These are phyloP conservation scores for Clamator glandarius DNA, from an alignment of 2,797 vertebrate species.

Conservation along the genomic window DNA sequence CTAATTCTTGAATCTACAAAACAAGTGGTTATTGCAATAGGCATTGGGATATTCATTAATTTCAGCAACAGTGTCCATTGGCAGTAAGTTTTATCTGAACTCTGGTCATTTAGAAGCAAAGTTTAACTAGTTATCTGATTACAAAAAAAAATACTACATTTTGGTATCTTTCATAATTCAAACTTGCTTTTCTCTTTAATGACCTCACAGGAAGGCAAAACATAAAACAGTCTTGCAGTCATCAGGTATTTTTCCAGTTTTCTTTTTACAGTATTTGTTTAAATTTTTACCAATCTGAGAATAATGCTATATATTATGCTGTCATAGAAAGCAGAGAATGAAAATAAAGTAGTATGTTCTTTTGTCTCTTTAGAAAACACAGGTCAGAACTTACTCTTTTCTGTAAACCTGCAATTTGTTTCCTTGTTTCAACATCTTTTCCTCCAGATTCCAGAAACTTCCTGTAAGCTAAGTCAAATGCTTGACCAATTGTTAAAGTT, in stretches of 20 bases:
- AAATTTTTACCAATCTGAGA: not conserved
- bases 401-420: conserved; percentile 95
- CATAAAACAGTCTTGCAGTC: not conserved
- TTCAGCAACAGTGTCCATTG: not conserved
- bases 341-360: not conserved
- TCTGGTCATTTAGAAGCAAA: not conserved
- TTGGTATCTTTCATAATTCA: not conserved
- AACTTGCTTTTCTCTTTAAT: not conserved
- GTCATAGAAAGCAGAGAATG: not conserved
- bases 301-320: not conserved
- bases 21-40: conserved; percentile 53
- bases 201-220: not conserved
- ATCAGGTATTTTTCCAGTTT: not conserved
- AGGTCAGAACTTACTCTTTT: conserved; percentile 86
- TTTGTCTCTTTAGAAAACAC: not conserved
- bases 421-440: conserved; percentile 97
- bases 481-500: conserved; percentile 97
- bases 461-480: conserved; percentile 98
- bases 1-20: conserved; percentile 95
- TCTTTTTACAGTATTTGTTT: not conserved
- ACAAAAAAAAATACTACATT: not conserved
- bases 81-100: not conserved
- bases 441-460: conserved; percentile 98
- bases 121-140: not conserved
- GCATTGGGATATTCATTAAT: not conserved